Evolutionary conservation across 2,888 invertebrate species (phyloP).

Genomic region (Venusia cambrica): DNA sequence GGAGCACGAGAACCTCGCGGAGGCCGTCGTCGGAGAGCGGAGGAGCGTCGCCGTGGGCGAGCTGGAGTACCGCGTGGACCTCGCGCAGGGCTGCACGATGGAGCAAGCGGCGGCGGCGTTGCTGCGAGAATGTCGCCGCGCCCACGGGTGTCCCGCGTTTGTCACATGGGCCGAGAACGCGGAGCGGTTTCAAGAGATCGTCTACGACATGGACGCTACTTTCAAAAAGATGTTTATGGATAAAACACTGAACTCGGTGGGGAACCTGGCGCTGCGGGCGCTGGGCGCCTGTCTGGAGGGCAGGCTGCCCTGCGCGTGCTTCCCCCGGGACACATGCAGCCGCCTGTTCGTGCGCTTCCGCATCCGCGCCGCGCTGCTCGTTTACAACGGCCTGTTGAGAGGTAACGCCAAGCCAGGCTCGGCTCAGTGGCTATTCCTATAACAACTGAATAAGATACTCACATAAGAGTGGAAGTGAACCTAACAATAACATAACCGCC

Average conservation of each 20-base stretch:
- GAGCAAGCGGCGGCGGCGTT: not conserved
- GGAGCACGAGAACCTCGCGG: conserved; percentile 3
- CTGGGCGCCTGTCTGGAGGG: conserved; percentile 3
- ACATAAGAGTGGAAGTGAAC: conserved; percentile 5
- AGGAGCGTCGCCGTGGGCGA: conserved; percentile 4
- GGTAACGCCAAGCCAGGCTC: conserved; percentile 3
- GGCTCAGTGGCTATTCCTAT: conserved; percentile 7
- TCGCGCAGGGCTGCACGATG: conserved; percentile 11
- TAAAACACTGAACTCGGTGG: conserved; percentile 7
- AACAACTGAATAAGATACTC: conserved; percentile 2
- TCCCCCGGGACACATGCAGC: conserved; percentile 14
- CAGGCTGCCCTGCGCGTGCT: conserved; percentile 16
- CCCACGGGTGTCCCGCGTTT: too few relatives aligned
- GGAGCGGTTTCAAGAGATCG: not conserved
- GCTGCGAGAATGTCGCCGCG: not conserved
- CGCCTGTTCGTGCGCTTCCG: conserved; percentile 18
- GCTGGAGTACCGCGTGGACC: conserved; percentile 2
- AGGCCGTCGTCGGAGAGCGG: not conserved
- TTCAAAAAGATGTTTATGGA: conserved; percentile 7
- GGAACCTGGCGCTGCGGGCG: conserved; percentile 6
- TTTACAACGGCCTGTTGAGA: conserved; percentile 6
- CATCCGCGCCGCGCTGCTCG: conserved; percentile 16
- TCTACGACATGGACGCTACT: conserved; percentile 5
- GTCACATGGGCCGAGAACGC: conserved; percentile 4
- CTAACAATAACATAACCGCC: conserved; percentile 1